phyloP scores from a whole-genome alignment of 35 echinoderm and acorn worm species.

The Stichopus chloronotus region DNA sequence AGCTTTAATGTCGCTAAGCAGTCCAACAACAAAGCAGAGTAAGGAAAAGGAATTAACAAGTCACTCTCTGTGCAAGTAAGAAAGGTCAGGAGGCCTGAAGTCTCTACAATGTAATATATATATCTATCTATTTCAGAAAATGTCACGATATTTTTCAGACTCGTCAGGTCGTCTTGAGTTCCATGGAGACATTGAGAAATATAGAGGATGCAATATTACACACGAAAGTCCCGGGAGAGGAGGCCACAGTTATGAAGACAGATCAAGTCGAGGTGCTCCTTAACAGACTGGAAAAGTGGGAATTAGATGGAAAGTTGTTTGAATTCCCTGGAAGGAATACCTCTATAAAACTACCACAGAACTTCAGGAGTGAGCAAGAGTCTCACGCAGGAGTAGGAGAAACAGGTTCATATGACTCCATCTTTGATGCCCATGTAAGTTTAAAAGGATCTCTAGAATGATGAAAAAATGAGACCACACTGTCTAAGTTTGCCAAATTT shows the following conservation, averaged over 20 bases:
- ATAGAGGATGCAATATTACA: slow-evolving; percentile 70
- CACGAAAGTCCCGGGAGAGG: slow-evolving; percentile 84
- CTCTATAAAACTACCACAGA: slow-evolving; percentile 65
- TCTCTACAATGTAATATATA: too few relatives aligned
- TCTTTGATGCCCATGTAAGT: slow-evolving; percentile 77
- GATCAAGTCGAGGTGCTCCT: slow-evolving; percentile 64
- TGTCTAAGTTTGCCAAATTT: not conserved
- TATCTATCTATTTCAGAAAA: too few relatives aligned
- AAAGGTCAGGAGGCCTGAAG: too few relatives aligned
- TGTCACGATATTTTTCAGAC: slow-evolving; percentile 29
- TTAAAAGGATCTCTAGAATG: not conserved
- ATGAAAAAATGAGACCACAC: not conserved
- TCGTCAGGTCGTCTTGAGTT: slow-evolving; percentile 75
- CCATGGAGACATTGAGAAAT: slow-evolving; percentile 67
- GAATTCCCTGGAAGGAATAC: slow-evolving; percentile 43
- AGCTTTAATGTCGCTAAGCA: too few relatives aligned
- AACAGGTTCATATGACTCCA: slow-evolving; percentile 49
- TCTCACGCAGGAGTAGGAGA: not conserved
- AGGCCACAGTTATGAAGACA: slow-evolving; percentile 58
- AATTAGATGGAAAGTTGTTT: slow-evolving; percentile 58
- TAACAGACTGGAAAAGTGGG: slow-evolving; percentile 74
- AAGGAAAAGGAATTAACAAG: too few relatives aligned
- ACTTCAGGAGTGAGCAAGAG: slow-evolving; percentile 26
- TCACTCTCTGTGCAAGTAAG: too few relatives aligned
- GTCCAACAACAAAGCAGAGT: too few relatives aligned